These are phyloP conservation scores for Platanista minor DNA, from an alignment of 2,113 vertebrate species.

Conservation along the genomic window DNA sequence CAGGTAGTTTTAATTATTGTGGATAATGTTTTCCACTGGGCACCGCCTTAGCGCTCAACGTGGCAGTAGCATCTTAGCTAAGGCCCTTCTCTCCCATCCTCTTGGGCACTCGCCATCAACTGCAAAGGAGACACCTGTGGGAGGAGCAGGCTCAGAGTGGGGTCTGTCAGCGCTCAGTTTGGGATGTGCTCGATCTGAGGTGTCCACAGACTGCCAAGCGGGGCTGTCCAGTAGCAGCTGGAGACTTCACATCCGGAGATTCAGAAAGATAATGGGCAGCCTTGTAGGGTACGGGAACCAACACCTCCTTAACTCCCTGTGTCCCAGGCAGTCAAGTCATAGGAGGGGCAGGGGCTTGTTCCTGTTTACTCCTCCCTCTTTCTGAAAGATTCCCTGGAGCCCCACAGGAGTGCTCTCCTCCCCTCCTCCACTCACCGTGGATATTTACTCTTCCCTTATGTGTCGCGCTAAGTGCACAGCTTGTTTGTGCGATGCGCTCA, in stretches of 20 bases:
- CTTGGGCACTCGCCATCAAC: not conserved
- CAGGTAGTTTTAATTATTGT: not conserved
- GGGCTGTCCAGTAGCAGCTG: not conserved
- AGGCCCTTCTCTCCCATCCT: too few species aligned
- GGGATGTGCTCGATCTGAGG: not conserved
- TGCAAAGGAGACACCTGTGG: accelerated
- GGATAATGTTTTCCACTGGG: not conserved
- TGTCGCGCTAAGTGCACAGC: not conserved
- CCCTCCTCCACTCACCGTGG: not conserved
- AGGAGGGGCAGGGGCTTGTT: not conserved
- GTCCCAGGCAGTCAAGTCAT: not conserved
- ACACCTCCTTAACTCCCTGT: not conserved
- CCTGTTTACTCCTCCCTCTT: not conserved
- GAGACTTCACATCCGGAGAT: not conserved
- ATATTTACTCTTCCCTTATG: not conserved
- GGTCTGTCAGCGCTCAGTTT: accelerated
- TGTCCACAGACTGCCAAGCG: accelerated
- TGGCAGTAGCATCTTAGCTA: not conserved
- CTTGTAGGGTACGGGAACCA: accelerated
- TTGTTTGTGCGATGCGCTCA: not conserved
- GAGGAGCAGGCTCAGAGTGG: not conserved
- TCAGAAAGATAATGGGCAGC: not conserved
- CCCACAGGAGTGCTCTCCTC: accelerated
- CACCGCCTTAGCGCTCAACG: not conserved
- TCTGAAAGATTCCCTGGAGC: not conserved